phyloP scores from a whole-genome alignment of 2,113 vertebrate genomes.

The Gadus macrocephalus region DNA sequence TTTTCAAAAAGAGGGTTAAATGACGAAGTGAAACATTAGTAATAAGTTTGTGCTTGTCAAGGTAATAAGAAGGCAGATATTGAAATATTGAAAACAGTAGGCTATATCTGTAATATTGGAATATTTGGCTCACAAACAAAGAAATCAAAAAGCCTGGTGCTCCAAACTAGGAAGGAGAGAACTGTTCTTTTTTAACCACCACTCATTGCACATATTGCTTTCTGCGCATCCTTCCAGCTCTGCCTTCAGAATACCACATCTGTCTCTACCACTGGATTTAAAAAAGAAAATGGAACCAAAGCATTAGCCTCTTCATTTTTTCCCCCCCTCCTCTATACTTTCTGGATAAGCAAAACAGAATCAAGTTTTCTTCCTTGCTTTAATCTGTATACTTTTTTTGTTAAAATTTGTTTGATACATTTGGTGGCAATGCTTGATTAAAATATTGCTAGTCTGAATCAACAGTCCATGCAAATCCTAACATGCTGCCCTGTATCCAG shows the following conservation, averaged over 20 bases:
- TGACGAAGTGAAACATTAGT: slow-evolving; percentile 66
- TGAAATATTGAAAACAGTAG: slow-evolving; percentile 72
- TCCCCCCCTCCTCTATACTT: slow-evolving; percentile 46
- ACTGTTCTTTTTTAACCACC: slow-evolving; percentile 60
- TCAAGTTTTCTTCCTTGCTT: slow-evolving; percentile 50
- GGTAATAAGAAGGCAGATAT: slow-evolving; percentile 80
- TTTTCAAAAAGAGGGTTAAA: slow-evolving; percentile 66
- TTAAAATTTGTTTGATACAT: slow-evolving; percentile 57
- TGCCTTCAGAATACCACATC: slow-evolving; percentile 44
- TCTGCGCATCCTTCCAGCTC: slow-evolving; percentile 62
- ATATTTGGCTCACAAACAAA: slow-evolving; percentile 78
- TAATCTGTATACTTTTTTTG: slow-evolving; percentile 5
- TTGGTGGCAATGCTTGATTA: slow-evolving; percentile 72
- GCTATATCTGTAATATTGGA: slow-evolving; percentile 67
- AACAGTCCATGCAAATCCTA: slow-evolving; percentile 76
- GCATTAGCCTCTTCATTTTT: slow-evolving; percentile 37
- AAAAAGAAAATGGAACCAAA: slow-evolving; percentile 44
- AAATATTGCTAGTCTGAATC: slow-evolving; percentile 81
- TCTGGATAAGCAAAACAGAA: slow-evolving; percentile 62
- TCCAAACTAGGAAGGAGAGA: slow-evolving; percentile 65
- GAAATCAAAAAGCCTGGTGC: slow-evolving; percentile 69
- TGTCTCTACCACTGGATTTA: slow-evolving; percentile 33
- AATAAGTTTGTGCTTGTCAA: slow-evolving; percentile 82
- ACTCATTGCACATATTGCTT: slow-evolving; percentile 77
- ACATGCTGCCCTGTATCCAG: slow-evolving; percentile 74